Base-by-base conservation (phyloP, 2,113 vertebrate genomes). In the Pseudonaja textilis region DNA sequence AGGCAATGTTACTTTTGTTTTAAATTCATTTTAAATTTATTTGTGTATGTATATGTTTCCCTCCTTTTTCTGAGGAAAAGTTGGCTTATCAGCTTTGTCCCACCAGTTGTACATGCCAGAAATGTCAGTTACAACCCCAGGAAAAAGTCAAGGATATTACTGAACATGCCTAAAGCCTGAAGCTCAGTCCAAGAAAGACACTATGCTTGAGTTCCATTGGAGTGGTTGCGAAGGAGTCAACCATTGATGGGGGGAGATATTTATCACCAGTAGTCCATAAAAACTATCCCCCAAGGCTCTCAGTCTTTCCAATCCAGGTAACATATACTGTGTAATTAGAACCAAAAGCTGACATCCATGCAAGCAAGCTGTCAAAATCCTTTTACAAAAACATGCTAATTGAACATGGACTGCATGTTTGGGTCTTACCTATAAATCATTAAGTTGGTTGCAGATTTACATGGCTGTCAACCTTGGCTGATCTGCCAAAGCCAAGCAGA, bases 71-170 rank as follows among this genome's bases (percentile, higher is more conserved):
- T 94, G 93, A 96, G 85, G 95, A 94, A 95, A 95, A 96, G 93
- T 92, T 95, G 93, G 96, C 91, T 95, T 96, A 96, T 96, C 96
- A 97, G 95, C 96, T 97, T 96, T 96, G 96, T 96, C 96, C 96
- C 96, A 96, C 94, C 91, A 94, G 95, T 94, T 96, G 96, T 96
- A 96, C 96, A 95, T 96, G 96, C 95, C 96, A 97, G 95, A 96
- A 97, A 97, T 96, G 96, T 96, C 96, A 97, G 95, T 95, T 94
- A 97, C 96, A 96, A 96, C 94, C 94, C 94, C 87, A 95, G 93
- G 95, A 96, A 97, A 97, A 97, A 96, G 95, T 97, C 97, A 97
- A 95, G 96, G 93, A 94, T 97, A 97, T 97, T 97, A 96, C 96
- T 95, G 95, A 96, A 97, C 95, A 96, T 94, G 95, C 96, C 95